These are phyloP conservation scores for Melanchra persicariae DNA, from an alignment of 2,888 invertebrate genomes.

Conservation along the genomic window DNA sequence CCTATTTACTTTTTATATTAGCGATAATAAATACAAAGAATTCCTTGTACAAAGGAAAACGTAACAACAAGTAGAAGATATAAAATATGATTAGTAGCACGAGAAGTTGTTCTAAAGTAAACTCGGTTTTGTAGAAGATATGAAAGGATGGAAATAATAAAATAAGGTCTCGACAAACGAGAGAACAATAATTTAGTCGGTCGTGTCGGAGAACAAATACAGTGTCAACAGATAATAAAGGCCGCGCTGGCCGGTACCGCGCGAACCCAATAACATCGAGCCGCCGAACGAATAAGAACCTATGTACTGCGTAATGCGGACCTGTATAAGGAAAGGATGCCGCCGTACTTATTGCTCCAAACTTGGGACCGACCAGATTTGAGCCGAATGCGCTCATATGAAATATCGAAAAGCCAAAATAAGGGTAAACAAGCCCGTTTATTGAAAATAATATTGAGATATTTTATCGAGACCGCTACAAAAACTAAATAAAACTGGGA, in stretches of 20 bases:
- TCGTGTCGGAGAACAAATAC: constrained; percentile 79
- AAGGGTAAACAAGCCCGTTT: constrained; percentile 67
- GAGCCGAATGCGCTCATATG: constrained; percentile 75
- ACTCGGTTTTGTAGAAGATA: constrained; percentile 60
- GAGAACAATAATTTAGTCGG: constrained; percentile 78
- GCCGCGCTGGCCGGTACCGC: constrained; percentile 75
- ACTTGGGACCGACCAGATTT: constrained; percentile 72
- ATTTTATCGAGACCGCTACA: constrained; percentile 42
- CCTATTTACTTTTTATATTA: constrained; percentile 61
- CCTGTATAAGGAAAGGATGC: constrained; percentile 78
- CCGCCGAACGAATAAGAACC: constrained; percentile 76
- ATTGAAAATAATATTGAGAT: constrained; percentile 56
- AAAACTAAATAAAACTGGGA: constrained; percentile 53
- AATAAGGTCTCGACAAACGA: constrained; percentile 70
- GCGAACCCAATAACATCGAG: constrained; percentile 77
- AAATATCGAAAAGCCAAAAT: constrained; percentile 71
- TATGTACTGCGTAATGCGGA: constrained; percentile 72
- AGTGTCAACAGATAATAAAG: constrained; percentile 83
- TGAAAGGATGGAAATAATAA: constrained; percentile 68
- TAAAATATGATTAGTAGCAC: constrained; percentile 66
- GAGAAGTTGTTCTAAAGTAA: constrained; percentile 67
- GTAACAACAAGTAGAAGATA: constrained; percentile 50
- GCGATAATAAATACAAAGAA: constrained; percentile 66
- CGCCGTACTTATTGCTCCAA: constrained; percentile 75
- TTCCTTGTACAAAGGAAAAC: constrained; percentile 53